A percentile compares a stretch with the other conserved stretches of the same genome.
phyloP scores from a whole-genome alignment of 2,113 vertebrate species.

The Murina feae region DNA sequence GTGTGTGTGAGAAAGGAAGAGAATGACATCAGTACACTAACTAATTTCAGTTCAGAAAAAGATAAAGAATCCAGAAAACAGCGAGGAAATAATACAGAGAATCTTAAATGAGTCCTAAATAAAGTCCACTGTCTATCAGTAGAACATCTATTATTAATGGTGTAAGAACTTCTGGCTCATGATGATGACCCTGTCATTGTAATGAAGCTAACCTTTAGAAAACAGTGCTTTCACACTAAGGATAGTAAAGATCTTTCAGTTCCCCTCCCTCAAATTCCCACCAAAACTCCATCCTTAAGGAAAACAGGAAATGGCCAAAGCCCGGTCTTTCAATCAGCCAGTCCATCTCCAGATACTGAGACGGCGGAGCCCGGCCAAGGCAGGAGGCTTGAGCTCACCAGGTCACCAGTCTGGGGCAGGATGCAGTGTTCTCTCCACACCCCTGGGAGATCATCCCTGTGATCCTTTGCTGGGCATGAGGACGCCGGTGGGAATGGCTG shows the following conservation, averaged over 20 bases:
- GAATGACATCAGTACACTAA: background rate
- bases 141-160: background rate
- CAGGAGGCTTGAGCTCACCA: background rate
- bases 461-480: background rate
- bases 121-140: background rate
- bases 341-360: background rate
- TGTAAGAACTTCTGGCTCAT: background rate
- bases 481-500: background rate
- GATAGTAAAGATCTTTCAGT: background rate
- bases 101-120: background rate
- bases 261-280: background rate
- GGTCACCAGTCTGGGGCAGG: background rate
- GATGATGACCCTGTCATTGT: background rate
- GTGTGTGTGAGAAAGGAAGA: background rate
- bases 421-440: background rate
- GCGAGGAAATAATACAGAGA: background rate
- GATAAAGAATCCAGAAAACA: background rate
- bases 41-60: background rate
- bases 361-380: background rate
- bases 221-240: background rate
- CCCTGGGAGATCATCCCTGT: rapidly evolving
- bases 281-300: background rate
- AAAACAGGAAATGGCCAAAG: background rate
- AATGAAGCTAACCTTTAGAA: background rate
- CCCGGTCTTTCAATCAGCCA: background rate